These are phyloP conservation scores for Dynastes tityus DNA, from an alignment of 2,888 invertebrate species.

Conservation along the genomic window DNA sequence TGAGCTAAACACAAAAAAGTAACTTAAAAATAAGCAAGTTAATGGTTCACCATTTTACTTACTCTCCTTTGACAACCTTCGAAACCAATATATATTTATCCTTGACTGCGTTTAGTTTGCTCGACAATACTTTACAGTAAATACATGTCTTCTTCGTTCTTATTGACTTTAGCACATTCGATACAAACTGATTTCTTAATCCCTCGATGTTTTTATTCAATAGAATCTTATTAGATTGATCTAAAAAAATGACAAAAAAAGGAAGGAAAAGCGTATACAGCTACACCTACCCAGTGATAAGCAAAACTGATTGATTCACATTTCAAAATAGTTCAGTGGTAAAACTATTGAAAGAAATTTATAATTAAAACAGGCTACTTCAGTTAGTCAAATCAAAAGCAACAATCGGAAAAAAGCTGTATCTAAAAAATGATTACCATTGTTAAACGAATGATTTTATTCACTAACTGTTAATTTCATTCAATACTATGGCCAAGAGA, in stretches of 20 bases:
- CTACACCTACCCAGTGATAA: background rate
- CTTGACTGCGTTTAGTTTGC: slow-evolving; percentile 75
- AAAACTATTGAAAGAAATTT: no score
- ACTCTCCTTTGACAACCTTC: slow-evolving; percentile 4
- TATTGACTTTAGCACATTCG: slow-evolving; percentile 61
- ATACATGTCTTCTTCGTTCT: slow-evolving; percentile 72
- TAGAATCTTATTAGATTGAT: slow-evolving; percentile 50
- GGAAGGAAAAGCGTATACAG: background rate
- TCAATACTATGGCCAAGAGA: no score
- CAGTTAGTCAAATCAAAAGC: no score
- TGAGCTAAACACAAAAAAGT: slow-evolving; percentile 15
- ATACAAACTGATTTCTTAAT: slow-evolving; percentile 62
- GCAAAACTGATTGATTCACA: no score
- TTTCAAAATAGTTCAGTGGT: no score
- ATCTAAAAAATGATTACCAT: no score
- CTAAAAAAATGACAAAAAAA: background rate
- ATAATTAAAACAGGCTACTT: no score
- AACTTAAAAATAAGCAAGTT: slow-evolving; percentile 8
- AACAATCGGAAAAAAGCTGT: no score
- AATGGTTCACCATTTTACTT: slow-evolving; percentile 73
- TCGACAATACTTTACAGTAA: slow-evolving; percentile 72
- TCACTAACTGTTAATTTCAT: no score
- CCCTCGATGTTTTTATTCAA: slow-evolving; percentile 64
- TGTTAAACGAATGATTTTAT: no score
- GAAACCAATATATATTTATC: slow-evolving; percentile 73